These are phyloP conservation scores for Apomyelois bistriatella DNA, from an alignment of 2,888 invertebrate genomes.

Conservation along the genomic window DNA sequence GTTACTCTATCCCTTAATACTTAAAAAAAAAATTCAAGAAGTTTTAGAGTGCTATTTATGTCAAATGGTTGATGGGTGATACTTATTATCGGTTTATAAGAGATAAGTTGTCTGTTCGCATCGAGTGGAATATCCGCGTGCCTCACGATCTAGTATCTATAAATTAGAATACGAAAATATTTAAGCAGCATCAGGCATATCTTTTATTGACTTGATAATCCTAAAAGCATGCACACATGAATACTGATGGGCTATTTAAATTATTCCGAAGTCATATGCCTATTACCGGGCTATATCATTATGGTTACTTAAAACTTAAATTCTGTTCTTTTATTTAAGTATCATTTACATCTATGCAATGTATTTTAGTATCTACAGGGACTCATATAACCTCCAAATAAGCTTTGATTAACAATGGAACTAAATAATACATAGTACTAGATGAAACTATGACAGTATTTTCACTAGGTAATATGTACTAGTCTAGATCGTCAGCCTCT, in stretches of 20 bases:
- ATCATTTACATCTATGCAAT: slow-evolving; percentile 24
- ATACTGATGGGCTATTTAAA: neutral
- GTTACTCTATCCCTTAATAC: too few species aligned
- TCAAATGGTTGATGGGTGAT: too few species aligned
- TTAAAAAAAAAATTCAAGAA: too few species aligned
- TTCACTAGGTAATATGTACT: slow-evolving; percentile 34
- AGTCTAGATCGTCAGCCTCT: slow-evolving; percentile 65
- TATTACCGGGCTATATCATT: slow-evolving; percentile 32
- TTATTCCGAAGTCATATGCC: slow-evolving; percentile 1
- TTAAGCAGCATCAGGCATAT: too few species aligned
- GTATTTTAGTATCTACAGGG: slow-evolving; percentile 20
- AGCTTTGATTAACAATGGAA: slow-evolving; percentile 43
- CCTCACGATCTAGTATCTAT: too few species aligned
- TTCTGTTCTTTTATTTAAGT: slow-evolving; percentile 17
- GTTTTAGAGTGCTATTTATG: too few species aligned
- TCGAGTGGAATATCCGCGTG: too few species aligned
- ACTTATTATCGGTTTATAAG: too few species aligned
- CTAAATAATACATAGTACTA: slow-evolving; percentile 37
- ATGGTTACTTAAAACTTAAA: slow-evolving; percentile 22
- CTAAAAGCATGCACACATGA: too few species aligned
- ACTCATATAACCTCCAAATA: slow-evolving; percentile 37
- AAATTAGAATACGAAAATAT: too few species aligned
- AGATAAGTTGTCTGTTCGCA: too few species aligned
- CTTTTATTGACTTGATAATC: too few species aligned
- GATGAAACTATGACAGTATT: slow-evolving; percentile 36